Evolutionary conservation across 2,113 vertebrate species (phyloP), one percentile per base, ranked within the genome.

Genomic region (Xenopus laevis): DNA sequence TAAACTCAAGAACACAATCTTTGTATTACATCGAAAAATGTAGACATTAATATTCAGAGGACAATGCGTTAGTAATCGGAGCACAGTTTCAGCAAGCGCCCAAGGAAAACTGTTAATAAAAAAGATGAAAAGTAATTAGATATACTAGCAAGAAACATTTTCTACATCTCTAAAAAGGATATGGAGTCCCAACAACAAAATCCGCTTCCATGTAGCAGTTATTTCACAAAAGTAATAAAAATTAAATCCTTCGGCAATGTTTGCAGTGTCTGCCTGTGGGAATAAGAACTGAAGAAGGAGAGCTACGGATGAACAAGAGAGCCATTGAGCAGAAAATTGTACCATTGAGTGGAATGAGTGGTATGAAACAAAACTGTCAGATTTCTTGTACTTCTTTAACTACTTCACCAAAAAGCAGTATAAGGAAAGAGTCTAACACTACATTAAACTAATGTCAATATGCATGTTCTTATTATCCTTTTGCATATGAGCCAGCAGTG

Each of bases 291-390:
- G 59, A 77, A 77, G 59, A 64, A 57, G 74, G 67, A 67, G 67
- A 70, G 59, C 74, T 77, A 77, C 67, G 74, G 66, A 64, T 77
- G 74, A 77, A 70, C 66, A 64, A 67, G 74, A 57, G 74, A 77
- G 68, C 66, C 74, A 77, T 52, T 70, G 74, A 77, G 74, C 74
- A 77, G 74, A 77, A 77, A 77, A 77, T 77, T 77, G 74, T 70
- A 77, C 59, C 74, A 70, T 77, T 77, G 74, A 77, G 47, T 77
- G 74, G 68, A 77, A 77, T 77, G 74, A 77, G 70, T 77, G 74
- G 74, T 77, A 77, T 77, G 74, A 77, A 77, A 53, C 67, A 70
- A 77, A 77, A 64, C 74, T 77, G 74, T 77, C 74, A 77, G 74
- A 63, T 77, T 77, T 70, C 66, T 77, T 77, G 74, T 77, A 77